These are phyloP conservation scores for Pygoscelis adeliae DNA, from an alignment of 2,113 vertebrate genomes.

Conservation along the genomic window DNA sequence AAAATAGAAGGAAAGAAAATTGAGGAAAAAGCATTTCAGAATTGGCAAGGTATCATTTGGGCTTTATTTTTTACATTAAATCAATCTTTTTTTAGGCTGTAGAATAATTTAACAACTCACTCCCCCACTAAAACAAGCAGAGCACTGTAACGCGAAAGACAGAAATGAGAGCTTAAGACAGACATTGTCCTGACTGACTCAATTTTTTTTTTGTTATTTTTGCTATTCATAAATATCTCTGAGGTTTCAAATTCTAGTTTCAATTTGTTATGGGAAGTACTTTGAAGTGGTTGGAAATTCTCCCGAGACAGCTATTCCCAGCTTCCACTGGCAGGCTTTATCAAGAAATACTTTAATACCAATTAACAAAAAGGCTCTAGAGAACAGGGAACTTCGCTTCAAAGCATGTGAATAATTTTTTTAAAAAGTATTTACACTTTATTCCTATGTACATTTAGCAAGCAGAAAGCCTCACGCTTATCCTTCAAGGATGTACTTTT, in stretches of 20 bases:
- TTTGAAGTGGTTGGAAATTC: constrained; percentile 25
- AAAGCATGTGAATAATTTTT: background rate
- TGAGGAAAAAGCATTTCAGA: background rate
- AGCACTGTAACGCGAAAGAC: background rate
- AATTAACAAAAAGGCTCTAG: background rate
- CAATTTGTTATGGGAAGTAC: constrained; percentile 17
- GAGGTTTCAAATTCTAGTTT: constrained; percentile 14
- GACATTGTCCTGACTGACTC: background rate
- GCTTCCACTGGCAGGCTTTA: background rate
- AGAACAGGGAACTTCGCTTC: background rate
- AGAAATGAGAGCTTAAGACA: background rate
- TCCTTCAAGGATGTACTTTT: background rate
- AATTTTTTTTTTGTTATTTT: background rate
- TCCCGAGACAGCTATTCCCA: background rate
- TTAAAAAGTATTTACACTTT: background rate
- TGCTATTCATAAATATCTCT: background rate
- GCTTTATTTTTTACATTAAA: background rate
- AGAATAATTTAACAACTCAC: background rate
- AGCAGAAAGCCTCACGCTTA: background rate
- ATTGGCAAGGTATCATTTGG: background rate
- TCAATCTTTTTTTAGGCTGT: background rate
- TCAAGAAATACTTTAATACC: background rate
- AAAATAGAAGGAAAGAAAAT: background rate
- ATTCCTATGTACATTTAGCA: background rate
- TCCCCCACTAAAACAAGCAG: background rate